Evolutionary conservation across 2,113 vertebrate genomes (phyloP).

Genomic region (Archocentrus centrarchus): DNA sequence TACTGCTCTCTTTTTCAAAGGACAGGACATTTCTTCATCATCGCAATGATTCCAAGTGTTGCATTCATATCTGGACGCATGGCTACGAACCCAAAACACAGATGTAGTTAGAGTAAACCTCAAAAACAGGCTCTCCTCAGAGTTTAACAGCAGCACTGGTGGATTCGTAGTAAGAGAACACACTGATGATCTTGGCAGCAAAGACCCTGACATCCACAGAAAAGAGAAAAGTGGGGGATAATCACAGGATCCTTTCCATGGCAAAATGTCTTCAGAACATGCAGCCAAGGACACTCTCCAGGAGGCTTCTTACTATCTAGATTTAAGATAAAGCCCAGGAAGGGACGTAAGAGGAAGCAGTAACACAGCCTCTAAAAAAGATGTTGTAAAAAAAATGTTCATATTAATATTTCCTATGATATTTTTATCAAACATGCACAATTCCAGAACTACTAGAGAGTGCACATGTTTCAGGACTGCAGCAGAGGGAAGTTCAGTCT

Average conservation of each 20-base stretch:
- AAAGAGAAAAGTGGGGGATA: background rate
- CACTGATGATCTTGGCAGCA: background rate
- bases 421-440: background rate
- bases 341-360: background rate
- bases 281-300: background rate
- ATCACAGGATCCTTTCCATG: background rate
- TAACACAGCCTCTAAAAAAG: background rate
- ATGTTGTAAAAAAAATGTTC: background rate
- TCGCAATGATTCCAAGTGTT: too few species aligned
- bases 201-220: background rate
- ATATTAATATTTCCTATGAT: background rate
- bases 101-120: fast-evolving
- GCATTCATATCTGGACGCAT: background rate
- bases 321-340: fast-evolving
- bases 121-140: background rate
- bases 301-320: background rate
- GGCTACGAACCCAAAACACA: background rate
- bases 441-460: background rate
- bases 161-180: background rate
- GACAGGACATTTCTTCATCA: background rate
- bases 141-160: background rate
- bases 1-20: background rate
- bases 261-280: background rate
- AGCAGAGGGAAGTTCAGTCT: background rate
- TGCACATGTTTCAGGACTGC: background rate